Evolutionary conservation across 2,113 vertebrate species (phyloP).

Genomic region (Mobula birostris): DNA sequence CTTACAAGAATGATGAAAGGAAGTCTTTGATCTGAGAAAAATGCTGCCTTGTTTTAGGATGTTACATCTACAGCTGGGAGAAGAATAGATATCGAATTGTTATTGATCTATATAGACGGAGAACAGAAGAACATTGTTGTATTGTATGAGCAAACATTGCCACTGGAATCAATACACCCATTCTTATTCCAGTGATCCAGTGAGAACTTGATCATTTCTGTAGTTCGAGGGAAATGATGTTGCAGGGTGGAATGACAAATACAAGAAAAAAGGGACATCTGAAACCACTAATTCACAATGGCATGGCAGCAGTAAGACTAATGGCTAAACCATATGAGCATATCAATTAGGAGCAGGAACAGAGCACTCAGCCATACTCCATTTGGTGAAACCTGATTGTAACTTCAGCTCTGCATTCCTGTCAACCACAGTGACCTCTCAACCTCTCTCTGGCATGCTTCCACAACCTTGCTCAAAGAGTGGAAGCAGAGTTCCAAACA

Average conservation of each 20-base stretch:
- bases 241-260: neutral
- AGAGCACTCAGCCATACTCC: too few relatives aligned
- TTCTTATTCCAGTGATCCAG: neutral
- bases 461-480: too few relatives aligned
- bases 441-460: too few relatives aligned
- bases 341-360: too few relatives aligned
- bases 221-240: neutral
- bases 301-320: neutral
- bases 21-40: neutral
- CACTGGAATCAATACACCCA: neutral
- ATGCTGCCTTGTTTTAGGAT: neutral
- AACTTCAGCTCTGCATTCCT: too few relatives aligned
- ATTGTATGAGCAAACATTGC: neutral
- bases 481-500: too few relatives aligned
- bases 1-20: neutral
- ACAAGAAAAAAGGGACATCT: neutral
- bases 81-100: neutral
- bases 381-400: too few relatives aligned
- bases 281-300: neutral
- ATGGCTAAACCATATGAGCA: neutral
- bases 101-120: neutral
- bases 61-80: neutral
- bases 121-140: neutral
- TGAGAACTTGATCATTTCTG: neutral
- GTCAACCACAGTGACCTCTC: too few relatives aligned